A percentile compares a stretch with the other conserved stretches of the same genome.
Evolutionary conservation across 2,797 vertebrate genomes (phyloP).

Genomic region (Cyclopterus lumpus): DNA sequence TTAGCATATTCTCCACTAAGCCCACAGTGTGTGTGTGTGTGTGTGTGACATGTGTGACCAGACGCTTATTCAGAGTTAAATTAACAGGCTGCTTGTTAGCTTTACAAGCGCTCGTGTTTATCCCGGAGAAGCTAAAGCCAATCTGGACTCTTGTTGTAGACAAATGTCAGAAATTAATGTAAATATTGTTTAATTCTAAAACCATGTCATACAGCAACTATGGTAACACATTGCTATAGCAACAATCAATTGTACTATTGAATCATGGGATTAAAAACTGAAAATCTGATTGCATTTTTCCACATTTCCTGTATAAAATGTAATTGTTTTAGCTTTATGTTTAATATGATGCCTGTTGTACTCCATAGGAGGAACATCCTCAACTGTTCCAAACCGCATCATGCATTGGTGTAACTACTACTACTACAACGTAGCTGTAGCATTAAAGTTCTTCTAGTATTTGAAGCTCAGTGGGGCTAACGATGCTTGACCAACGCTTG

Average conservation of each 20-base stretch:
- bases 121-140: constrained; percentile 1
- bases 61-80: constrained; percentile 15
- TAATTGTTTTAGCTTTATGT: background rate
- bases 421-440: background rate
- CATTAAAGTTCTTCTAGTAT: background rate
- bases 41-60: background rate
- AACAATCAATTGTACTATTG: background rate
- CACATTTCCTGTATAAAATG: background rate
- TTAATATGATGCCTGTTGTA: background rate
- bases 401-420: background rate
- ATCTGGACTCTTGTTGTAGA: background rate
- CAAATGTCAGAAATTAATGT: background rate
- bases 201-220: background rate
- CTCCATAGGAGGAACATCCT: background rate
- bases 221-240: background rate
- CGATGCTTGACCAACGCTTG: background rate
- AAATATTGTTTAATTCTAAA: background rate
- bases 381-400: background rate
- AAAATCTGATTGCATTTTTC: background rate
- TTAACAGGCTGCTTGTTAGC: background rate
- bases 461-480: background rate
- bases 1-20: constrained; percentile 32
- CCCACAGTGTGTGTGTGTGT: background rate
- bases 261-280: background rate
- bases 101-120: constrained; percentile 11